Percentiles rank a stretch among this genome's conserved stretches.
Evolutionary conservation across 1,140 invertebrate species (phyloP).

Genomic region (Hyles euphorbiae): DNA sequence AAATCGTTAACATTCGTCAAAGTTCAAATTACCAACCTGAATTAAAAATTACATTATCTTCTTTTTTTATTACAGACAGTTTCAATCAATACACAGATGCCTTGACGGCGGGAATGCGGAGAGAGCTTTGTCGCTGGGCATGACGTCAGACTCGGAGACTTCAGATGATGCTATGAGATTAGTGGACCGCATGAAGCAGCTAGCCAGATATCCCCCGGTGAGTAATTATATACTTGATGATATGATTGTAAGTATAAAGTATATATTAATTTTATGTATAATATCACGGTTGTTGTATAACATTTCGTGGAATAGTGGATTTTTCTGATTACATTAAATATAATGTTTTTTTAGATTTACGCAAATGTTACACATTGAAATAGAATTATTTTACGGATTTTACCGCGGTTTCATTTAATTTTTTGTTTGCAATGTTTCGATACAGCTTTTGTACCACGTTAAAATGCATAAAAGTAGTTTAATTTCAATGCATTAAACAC

Average conservation of each 20-base stretch:
- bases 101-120: conserved; percentile 47
- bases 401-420: too few species aligned
- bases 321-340: not conserved
- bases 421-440: too few species aligned
- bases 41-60: not conserved
- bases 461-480: not conserved
- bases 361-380: not conserved
- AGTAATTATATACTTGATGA: conserved; percentile 14
- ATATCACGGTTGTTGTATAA: not conserved
- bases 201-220: conserved; percentile 55
- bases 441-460: not conserved
- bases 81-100: conserved; percentile 50
- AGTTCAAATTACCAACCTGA: not conserved
- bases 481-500: too few species aligned
- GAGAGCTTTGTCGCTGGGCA: conserved; percentile 48
- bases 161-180: conserved; percentile 64
- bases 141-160: conserved; percentile 64
- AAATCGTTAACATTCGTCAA: too few species aligned
- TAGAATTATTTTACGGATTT: not conserved
- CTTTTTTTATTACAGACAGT: conserved; percentile 34
- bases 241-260: too few species aligned
- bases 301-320: not conserved
- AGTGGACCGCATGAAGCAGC: conserved; percentile 58
- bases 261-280: too few species aligned
- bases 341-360: too few species aligned